Evolutionary conservation across 2,797 vertebrate genomes (phyloP).

Genomic region (Sebastes hubbsi): DNA sequence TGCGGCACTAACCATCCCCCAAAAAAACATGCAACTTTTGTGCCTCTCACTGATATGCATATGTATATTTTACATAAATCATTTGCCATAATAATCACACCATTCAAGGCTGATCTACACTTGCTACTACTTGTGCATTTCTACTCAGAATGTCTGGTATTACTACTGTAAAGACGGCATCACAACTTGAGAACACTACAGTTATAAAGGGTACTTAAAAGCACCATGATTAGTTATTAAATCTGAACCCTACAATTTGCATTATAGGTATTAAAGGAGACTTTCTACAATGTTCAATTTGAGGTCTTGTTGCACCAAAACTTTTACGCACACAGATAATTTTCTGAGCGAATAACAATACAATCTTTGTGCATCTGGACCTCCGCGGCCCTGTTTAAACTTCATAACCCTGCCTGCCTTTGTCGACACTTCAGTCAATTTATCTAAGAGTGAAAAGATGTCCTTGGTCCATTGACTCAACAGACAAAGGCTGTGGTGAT

Average conservation of each 20-base stretch:
- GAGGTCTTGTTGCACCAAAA: not conserved
- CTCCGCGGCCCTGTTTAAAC: constrained; percentile 1
- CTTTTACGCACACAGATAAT: not conserved
- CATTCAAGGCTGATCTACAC: not conserved
- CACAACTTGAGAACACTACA: not conserved
- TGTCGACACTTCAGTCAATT: constrained; percentile 22
- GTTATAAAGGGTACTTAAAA: not conserved
- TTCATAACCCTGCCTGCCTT: constrained; percentile 5
- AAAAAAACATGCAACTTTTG: not conserved
- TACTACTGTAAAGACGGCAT: not conserved
- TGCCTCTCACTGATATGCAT: not conserved
- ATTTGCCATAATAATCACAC: not conserved
- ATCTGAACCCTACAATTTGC: not conserved
- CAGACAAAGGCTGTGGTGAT: constrained; percentile 22
- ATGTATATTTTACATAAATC: not conserved
- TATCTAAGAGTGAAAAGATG: constrained; percentile 19
- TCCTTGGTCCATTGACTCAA: constrained; percentile 18
- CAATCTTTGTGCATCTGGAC: not conserved
- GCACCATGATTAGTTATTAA: not conserved
- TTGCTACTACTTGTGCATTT: not conserved
- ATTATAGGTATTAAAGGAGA: not conserved
- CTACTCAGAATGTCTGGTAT: not conserved
- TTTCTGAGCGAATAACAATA: not conserved
- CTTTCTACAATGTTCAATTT: not conserved
- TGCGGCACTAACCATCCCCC: not conserved